Evolutionary conservation across 2,888 invertebrate species (phyloP).

Genomic region (Apotomis betuletana): DNA sequence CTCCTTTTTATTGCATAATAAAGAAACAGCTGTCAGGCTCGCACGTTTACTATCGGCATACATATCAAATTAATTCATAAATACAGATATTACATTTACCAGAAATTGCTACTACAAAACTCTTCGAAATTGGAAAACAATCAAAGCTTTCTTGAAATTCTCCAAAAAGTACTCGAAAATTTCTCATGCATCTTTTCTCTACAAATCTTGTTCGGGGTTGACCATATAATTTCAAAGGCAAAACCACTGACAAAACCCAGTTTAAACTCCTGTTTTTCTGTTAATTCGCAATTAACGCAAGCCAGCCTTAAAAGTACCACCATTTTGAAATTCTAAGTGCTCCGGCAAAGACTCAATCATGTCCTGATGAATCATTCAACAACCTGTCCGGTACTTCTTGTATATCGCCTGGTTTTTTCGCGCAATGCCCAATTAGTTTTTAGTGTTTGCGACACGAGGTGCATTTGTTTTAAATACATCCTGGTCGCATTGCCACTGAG

Average conservation of each 20-base stretch:
- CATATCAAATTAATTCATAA: no score
- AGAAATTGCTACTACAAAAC: no score
- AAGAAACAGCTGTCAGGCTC: background rate
- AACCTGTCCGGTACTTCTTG: conserved; percentile 65
- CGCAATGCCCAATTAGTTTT: conserved; percentile 64
- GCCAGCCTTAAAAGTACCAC: conserved; percentile 45
- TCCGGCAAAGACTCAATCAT: conserved; percentile 66
- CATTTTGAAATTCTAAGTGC: conserved; percentile 62
- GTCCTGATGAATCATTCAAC: conserved; percentile 74
- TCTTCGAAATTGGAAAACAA: no score
- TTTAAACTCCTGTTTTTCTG: conserved; percentile 43
- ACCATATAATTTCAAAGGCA: background rate
- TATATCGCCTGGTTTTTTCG: conserved; percentile 57
- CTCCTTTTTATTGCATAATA: background rate
- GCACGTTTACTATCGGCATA: no score
- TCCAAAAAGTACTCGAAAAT: no score
- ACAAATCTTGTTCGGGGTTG: background rate
- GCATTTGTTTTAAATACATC: conserved; percentile 30
- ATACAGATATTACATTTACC: no score
- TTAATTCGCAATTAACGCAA: conserved; percentile 47
- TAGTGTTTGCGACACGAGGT: conserved; percentile 55
- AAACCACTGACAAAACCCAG: background rate
- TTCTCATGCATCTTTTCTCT: no score
- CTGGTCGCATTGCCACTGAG: background rate
- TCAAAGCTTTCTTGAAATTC: no score